phyloP scores from a whole-genome alignment of 2,797 vertebrate genomes.

The Sebastes oblongus region DNA sequence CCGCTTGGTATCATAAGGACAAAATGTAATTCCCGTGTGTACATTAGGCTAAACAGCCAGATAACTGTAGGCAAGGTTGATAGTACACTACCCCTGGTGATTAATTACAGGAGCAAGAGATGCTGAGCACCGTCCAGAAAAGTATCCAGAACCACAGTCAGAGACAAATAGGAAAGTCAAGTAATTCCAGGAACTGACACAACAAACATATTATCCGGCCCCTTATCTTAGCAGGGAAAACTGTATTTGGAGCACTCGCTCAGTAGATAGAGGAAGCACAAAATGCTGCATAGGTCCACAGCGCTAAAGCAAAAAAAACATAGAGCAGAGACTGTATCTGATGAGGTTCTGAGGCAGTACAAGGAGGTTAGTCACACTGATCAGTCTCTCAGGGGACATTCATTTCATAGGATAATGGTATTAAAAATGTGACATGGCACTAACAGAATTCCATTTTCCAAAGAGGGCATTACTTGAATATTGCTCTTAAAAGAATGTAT shows the following conservation, averaged over 20 bases:
- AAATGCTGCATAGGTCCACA: slow-evolving; percentile 23
- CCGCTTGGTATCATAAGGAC: not conserved
- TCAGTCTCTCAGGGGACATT: slow-evolving; percentile 39
- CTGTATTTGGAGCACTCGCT: slow-evolving; percentile 33
- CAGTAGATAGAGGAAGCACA: slow-evolving; percentile 41
- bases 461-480: not conserved
- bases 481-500: not conserved
- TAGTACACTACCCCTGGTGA: slow-evolving; percentile 17
- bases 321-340: slow-evolving; percentile 39
- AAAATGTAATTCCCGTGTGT: slow-evolving; percentile 49
- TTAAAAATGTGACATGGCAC: slow-evolving; percentile 15
- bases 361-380: slow-evolving; percentile 41
- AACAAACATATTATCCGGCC: slow-evolving; percentile 56
- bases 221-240: slow-evolving; percentile 66
- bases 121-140: slow-evolving; percentile 36
- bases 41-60: slow-evolving; percentile 50
- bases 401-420: slow-evolving; percentile 29
- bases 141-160: slow-evolving; percentile 34
- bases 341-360: slow-evolving; percentile 37
- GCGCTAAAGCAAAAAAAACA: slow-evolving; percentile 5
- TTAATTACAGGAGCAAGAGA: slow-evolving; percentile 61
- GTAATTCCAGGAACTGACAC: slow-evolving; percentile 71
- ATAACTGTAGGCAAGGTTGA: slow-evolving; percentile 36
- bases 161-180: slow-evolving; percentile 50
- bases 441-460: not conserved